A percentile compares a stretch with the other conserved stretches of the same genome.
Evolutionary conservation across 2,888 invertebrate species (phyloP).

Genomic region (Rhingia campestris): DNA sequence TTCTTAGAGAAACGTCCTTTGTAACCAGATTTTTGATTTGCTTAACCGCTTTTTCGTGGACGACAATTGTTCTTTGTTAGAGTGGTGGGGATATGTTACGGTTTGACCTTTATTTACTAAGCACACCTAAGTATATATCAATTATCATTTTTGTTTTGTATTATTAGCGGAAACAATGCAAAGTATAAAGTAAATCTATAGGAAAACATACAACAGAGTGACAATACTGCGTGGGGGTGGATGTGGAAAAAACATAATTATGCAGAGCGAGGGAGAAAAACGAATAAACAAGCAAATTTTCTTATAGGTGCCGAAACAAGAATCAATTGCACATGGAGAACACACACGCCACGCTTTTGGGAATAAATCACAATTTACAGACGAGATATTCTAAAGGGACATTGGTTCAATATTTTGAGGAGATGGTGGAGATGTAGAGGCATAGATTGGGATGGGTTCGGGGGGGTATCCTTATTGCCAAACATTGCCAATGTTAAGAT

Average conservation of each 20-base stretch:
- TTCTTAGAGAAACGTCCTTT: conserved; percentile 12
- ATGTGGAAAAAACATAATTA: not conserved
- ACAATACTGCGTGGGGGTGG: not conserved
- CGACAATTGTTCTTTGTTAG: conserved; percentile 21
- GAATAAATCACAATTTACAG: conserved; percentile 58
- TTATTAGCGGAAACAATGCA: conserved; percentile 45
- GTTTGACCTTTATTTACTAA: conserved; percentile 55
- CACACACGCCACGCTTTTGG: conserved; percentile 32
- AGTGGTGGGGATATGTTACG: conserved; percentile 60
- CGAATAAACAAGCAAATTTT: conserved; percentile 15
- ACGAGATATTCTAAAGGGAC: conserved; percentile 31
- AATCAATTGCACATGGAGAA: conserved; percentile 60
- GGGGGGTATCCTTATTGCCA: conserved; percentile 80
- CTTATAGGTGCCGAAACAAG: conserved; percentile 17
- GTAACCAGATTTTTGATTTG: conserved; percentile 26
- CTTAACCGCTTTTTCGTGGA: conserved; percentile 16
- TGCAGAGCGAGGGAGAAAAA: not conserved
- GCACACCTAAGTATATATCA: conserved; percentile 62
- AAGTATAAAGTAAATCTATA: conserved; percentile 24
- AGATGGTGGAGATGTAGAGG: conserved; percentile 23
- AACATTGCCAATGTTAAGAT: conserved; percentile 83
- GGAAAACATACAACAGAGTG: not conserved
- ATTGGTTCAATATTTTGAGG: conserved; percentile 21
- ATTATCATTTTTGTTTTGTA: conserved; percentile 23
- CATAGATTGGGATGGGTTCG: not conserved